Evolutionary conservation across 2,113 vertebrate genomes (phyloP), one percentile per base, ranked within the genome.

Genomic region (Lepidiolamprologus cunningtoni): DNA sequence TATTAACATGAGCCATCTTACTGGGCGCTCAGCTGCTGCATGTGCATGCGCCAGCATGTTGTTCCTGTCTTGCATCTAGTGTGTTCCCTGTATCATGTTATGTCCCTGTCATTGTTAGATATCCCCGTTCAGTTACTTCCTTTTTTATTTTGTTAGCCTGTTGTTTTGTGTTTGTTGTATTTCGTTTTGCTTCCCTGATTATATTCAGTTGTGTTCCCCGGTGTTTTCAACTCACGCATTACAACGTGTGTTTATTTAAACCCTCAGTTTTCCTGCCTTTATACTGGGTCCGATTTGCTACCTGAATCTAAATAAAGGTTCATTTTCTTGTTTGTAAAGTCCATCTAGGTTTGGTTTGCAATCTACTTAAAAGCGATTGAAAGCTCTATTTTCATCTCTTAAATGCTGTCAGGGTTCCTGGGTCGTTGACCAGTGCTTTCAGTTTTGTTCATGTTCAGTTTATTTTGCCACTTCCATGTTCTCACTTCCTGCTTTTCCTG

Each of bases 201-300:
- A 61, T 17, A 1, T 61, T 61, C 57, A 61, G 57, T 17, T 31
- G 26, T 6, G 28, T 31, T 31, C 8, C 5, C 26, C 9, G 8
- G 3, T 58, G 26, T 17, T 31, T 58, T 16, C 13, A 9, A 17
- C 14, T 61, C 57, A 31, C 1, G 5, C 0, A 61, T 61, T 61
- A 31, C 13, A 28, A 28, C 2, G 1, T 31, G 26, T 61, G 57
- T 31, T 6, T 31, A 31, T 61, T 61, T 12, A 68, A 40, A 2
- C 63, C 35, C 63, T 8, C 7, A 5, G 19, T 68, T 68, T 68
- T 63, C 58, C 31, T 35, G 58, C 17, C 9, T 63, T 63, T 26
- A 8, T 57, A 57, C 0, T 57, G 23, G 12, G 1, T 57, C 23
- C 1, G 0, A 35, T 63, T 63, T 35, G 17, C 58, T n/a, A 0